Evolutionary conservation across 1,140 invertebrate genomes (phyloP), one percentile per base, ranked within the genome.

Genomic region (Musca vetustissima): DNA sequence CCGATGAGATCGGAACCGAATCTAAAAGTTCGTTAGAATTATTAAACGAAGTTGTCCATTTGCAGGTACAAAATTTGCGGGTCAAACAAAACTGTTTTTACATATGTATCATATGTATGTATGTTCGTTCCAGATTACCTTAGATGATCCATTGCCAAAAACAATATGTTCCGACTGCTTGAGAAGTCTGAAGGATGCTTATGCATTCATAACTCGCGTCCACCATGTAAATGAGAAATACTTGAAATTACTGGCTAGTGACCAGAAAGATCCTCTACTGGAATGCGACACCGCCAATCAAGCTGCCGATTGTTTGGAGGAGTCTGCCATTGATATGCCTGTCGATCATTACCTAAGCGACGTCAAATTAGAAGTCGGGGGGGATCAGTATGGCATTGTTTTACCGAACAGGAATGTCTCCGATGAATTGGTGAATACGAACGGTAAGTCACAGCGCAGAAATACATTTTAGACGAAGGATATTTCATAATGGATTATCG

Each of bases 201-300:
- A 61, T 21, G 28, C 36, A 13, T 61, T 61, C 21, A 36, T 43
- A 7, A n/a, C 11, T 17, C 57, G 36, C 17, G 19, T 43, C 43
- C 57, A 61, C 22, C n/a, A 36, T 36, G 57, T 61, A 36, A 61
- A 61, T 61, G 36, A 36, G 14, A 43, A 43, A 36, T 61, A 36
- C 17, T 21, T 32, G 6, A 22, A 61, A 21, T 36, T 61, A 43
- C 21, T 61, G 1, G 9, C 15, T 0, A 36, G 2, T 43, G n/a
- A 13, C 14, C 36, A 43, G 11, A 8, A 36, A 25, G 32, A 61
- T 61, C 25, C 57, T 1, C 57, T 61, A 3, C 28, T 36, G 3
- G 57, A 36, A 8, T 7, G 22, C 6, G 19, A 24, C 1, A n/a
- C 32, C 15, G 55, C n/a, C 8, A 28, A 61, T 21, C 0, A 17